These are phyloP conservation scores for Mungos mungo DNA, from an alignment of 2,113 vertebrate genomes.

Conservation along the genomic window DNA sequence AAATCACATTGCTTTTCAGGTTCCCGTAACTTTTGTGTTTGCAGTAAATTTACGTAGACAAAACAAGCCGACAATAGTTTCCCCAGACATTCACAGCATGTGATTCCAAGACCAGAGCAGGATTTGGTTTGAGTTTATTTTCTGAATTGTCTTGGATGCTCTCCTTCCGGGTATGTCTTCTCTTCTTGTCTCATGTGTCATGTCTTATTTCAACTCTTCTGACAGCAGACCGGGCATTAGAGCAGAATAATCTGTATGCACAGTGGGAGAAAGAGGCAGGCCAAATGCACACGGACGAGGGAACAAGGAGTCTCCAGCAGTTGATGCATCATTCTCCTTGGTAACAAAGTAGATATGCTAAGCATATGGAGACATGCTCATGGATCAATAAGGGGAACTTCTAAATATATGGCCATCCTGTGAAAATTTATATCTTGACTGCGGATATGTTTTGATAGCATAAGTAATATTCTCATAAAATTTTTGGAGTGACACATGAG, in stretches of 20 bases:
- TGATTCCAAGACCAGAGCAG: neutral
- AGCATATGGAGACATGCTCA: slow-evolving; percentile 62
- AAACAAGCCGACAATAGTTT: neutral
- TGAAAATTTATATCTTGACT: slow-evolving; percentile 74
- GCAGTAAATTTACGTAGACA: neutral
- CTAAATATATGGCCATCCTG: slow-evolving; percentile 57
- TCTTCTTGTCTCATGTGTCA: slow-evolving; percentile 49
- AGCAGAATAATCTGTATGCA: slow-evolving; percentile 58
- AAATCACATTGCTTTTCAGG: neutral
- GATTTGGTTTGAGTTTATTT: slow-evolving; percentile 51
- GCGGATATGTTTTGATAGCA: slow-evolving; percentile 68
- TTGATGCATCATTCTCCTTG: slow-evolving; percentile 50
- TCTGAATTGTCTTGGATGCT: slow-evolving; percentile 56
- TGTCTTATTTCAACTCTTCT: slow-evolving; percentile 66
- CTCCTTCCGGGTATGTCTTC: slow-evolving; percentile 31
- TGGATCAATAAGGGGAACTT: slow-evolving; percentile 42
- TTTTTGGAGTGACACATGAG: slow-evolving; percentile 63
- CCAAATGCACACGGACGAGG: slow-evolving; percentile 43
- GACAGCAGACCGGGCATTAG: slow-evolving; percentile 59
- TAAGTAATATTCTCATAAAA: slow-evolving; percentile 77
- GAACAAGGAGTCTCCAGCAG: slow-evolving; percentile 25
- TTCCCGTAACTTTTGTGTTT: neutral
- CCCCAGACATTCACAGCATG: slow-evolving; percentile 66
- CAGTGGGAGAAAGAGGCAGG: slow-evolving; percentile 60
- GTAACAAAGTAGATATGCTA: slow-evolving; percentile 47